Evolutionary conservation across 2,113 vertebrate genomes (phyloP), one percentile per base, ranked within the genome.

Genomic region (Lagenorhynchus albirostris): DNA sequence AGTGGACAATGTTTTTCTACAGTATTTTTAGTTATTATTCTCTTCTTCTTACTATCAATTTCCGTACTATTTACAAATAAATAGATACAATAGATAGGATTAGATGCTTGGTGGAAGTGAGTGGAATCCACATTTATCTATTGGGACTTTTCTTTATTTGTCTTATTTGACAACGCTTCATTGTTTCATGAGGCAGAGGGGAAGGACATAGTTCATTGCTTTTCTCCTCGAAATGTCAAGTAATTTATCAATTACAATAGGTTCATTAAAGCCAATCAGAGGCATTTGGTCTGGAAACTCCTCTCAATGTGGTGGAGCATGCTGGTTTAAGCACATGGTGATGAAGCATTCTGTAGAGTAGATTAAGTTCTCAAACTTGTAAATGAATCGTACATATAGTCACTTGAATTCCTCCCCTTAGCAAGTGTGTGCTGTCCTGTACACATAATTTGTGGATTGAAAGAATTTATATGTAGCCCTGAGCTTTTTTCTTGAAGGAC

Each of bases 181-280:
- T 38, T 81, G 50, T n/a, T 79, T 93, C 9, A 67, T 65, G 68
- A 94, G 76, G 36, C 11, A 74, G 55, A 94, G 44, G 20, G 18
- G 38, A 90, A 96, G 29, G 29, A 63, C 4, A 79, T 38, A 84
- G 86, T 76, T 94, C 73, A 93, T 6, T 29, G 29, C 33, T 93
- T 83, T 96, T 79, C 36, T 87, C 20, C 83, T 95, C 21, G 70
- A 87, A 94, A 73, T 67, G 23, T 95, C 23, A 92, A 92, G 29
- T 41, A n/a, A 91, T 76, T 68, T 65, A 62, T 84, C 60, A 94
- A 79, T 86, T 84, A 65, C 21, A 92, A 65, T 44, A 67, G 41
- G 31, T 82, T 85, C 38, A 50, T 73, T 91, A 67, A 92, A 85
- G 18, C 9, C 44, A 73, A 67, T 90, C 38, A 80, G 14, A 95